Conservation (phyloP, 2,888 invertebrate genomes). For the Rhodophaea formosa region DNA sequence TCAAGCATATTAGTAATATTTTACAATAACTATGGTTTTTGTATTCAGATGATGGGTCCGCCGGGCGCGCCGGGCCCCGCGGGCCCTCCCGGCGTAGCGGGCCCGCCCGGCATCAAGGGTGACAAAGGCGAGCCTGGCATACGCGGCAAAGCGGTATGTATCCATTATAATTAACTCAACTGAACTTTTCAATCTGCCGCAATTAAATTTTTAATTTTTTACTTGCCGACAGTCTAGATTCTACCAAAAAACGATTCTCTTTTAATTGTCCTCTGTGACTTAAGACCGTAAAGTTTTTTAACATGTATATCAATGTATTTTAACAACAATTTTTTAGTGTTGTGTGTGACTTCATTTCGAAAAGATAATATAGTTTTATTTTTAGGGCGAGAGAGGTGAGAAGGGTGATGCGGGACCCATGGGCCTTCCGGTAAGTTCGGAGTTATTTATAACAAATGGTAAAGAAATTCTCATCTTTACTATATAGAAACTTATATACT, state of each 20-base stretch:
- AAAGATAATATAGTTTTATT: constrained; percentile 23
- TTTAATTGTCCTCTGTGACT: no score
- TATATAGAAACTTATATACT: no score
- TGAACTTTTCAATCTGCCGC: no score
- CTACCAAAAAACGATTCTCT: no score
- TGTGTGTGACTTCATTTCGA: no score
- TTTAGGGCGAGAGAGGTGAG: constrained; percentile 89
- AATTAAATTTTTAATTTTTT: no score
- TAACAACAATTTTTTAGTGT: no score
- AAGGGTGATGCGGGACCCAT: constrained; percentile 95
- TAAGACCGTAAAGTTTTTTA: no score
- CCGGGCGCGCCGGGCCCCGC: constrained; percentile 89
- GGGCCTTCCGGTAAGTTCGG: constrained; percentile 95
- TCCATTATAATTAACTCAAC: not conserved
- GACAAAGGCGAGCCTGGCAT: constrained; percentile 91
- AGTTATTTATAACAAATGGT: not conserved
- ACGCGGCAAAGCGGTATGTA: constrained; percentile 89
- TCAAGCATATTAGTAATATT: no score
- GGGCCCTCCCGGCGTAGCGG: constrained; percentile 87
- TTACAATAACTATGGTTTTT: constrained; percentile 7
- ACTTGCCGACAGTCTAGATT: no score
- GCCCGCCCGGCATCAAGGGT: constrained; percentile 92
- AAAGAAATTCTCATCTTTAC: no score
- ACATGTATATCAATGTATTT: no score
- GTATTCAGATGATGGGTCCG: constrained; percentile 80